Evolutionary conservation across 2,113 vertebrate species (phyloP), one percentile per base, ranked within the genome.

Genomic region (Siphamia tubifer): DNA sequence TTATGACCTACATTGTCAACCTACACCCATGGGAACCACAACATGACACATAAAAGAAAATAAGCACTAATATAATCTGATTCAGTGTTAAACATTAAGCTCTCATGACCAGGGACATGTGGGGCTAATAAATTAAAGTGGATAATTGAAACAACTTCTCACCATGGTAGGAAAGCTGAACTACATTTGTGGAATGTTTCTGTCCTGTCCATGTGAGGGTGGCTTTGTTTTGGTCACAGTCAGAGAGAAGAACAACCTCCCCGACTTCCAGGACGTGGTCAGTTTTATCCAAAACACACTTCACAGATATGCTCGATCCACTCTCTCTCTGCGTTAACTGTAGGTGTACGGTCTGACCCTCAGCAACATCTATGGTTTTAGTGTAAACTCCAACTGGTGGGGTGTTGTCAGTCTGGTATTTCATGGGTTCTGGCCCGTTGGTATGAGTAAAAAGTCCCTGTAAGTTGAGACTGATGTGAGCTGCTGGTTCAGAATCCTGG

Each of bases 181-280:
- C 3, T 16, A 7, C 43, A 57, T 66, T 11, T 20, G 54, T 49
- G 21, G 60, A 68, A 42, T 0, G 38, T 54, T 47, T 42, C 5
- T 20, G 9, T 62, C 73, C 82, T 9, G 43, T 83, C 81, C 82
- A 83, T 19, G 27, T 63, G 24, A 87, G 44, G 17, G 0, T 0
- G 15, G 83, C 85, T 64, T 68, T 65, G 70, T 89, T 44, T 28
- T 35, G n/a, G n/a, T 75, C 53, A 39, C 88, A 88, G 64, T 27
- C 45, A 0, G 71, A 73, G 9, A 87, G 81, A 66, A 42, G 40
- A 30, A 12, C 57, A 0, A 1, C 8, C 8, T 32, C 44, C 21
- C 53, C 28, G 0, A 34, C 63, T 13, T 23, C 43, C 31, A 84
- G 51, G 47, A 53, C 54, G 28, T 1, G 45, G 19, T 34, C 19